phyloP scores from a whole-genome alignment of 2,797 vertebrate genomes.

The Ptychadena robeensis region DNA sequence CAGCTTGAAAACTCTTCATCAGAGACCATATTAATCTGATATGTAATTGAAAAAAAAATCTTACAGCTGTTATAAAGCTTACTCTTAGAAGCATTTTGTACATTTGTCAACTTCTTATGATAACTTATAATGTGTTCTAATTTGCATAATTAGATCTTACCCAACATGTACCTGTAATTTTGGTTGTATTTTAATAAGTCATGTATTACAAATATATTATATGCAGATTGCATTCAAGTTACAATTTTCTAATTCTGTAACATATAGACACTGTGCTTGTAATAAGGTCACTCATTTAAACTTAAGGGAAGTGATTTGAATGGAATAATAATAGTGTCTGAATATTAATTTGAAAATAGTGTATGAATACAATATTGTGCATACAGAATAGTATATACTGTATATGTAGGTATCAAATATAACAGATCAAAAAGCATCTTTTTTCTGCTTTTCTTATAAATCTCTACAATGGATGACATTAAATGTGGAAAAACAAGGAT shows the following conservation, averaged over 20 bases:
- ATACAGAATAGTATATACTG: no score
- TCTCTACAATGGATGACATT: constrained; percentile 53
- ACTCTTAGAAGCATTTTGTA: constrained; percentile 27
- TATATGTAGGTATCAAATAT: no score
- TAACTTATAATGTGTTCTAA: constrained; percentile 11
- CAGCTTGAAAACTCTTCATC: constrained; percentile 21
- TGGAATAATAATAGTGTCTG: no score
- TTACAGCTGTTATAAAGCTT: constrained; percentile 30
- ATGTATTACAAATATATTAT: neutral
- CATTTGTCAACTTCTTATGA: constrained; percentile 23
- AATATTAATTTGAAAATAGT: no score
- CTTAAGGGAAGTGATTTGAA: no score
- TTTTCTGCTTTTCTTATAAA: constrained; percentile 33
- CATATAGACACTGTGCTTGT: neutral
- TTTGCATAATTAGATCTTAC: constrained; percentile 34
- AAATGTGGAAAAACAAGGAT: constrained; percentile 54
- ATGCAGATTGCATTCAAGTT: neutral
- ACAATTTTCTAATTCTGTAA: neutral
- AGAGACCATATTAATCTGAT: constrained; percentile 29
- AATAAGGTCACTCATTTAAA: no score
- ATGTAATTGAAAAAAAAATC: constrained; percentile 35
- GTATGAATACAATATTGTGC: no score
- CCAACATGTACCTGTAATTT: constrained; percentile 26
- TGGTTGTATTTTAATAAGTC: constrained; percentile 12
- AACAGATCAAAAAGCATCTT: no score